Base-by-base conservation (phyloP, 2,113 vertebrate species). In the Mirounga angustirostris region DNA sequence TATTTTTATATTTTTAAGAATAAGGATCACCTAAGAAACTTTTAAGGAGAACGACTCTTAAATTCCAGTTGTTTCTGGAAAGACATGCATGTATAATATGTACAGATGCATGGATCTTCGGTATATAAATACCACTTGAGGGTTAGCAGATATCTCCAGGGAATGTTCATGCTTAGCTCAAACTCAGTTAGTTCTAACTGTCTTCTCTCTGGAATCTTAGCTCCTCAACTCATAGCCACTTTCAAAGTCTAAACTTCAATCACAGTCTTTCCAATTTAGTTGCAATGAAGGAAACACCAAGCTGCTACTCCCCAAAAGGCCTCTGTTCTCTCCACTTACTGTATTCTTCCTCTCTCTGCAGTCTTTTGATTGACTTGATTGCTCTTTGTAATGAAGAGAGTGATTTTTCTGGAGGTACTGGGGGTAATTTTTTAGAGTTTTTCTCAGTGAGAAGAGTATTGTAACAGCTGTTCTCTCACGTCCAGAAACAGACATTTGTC, bases 331-430 rank as follows among this genome's bases (percentile, higher is more conserved):
- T 80, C 5, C n/a, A 33, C 0, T 22, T 14, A 16, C 33, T 73
- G 5, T 28, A 36, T 19, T 4, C 1, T 69, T 33, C 18, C 65
- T 69, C 46, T 69, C 15, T 46, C 22, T 50, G 9, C 4, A 24
- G 5, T 54, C 12, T 56, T 24, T 63, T 50, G 10, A 7, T 10
- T 87, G 36, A 58, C 36, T 92, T 80, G 36, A 63, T 40, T 92
- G 10, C 14, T 56, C 3, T 89, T 5, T 56, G 5, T 16, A 89
- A 26, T 56, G 12, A 73, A 40, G 4, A 91, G 3, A 82, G 12
- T 78, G 2, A 40, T 21, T 50, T 33, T 82, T 46, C 52, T 5
- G 0, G 7, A 4, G 5, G 1, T 16, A 19, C 2, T 15, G 3
- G 5, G 18, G 8, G 5, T 61, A 16, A 30, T 46, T 63, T 89